Percentiles rank a stretch among this genome's conserved stretches.
These are phyloP conservation scores for Ectemnius cavifrons DNA, from an alignment of 2,888 invertebrate species.

Conservation along the genomic window DNA sequence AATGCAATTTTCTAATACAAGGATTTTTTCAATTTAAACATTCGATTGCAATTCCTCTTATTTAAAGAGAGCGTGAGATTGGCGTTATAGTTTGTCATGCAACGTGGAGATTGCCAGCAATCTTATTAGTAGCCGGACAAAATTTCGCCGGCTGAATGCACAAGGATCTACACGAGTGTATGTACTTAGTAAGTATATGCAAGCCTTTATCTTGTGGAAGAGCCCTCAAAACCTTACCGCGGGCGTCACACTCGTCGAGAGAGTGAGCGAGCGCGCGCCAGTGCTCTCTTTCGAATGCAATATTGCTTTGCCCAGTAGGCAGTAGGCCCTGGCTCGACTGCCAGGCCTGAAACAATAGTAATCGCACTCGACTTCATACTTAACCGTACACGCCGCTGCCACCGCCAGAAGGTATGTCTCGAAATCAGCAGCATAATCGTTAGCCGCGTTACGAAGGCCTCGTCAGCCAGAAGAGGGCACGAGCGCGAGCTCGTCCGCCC, in stretches of 20 bases:
- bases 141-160: constrained; percentile 57
- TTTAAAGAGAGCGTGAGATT: no score
- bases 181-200: constrained; percentile 73
- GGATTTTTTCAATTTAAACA: no score
- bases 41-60: no score
- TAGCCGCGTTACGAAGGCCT: constrained; percentile 23
- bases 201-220: constrained; percentile 71
- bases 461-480: no score
- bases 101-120: constrained; percentile 26
- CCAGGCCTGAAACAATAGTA: constrained; percentile 66
- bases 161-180: constrained; percentile 58
- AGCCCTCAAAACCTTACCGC: constrained; percentile 71
- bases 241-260: constrained; percentile 69
- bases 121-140: constrained; percentile 66
- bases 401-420: constrained; percentile 50
- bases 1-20: no score
- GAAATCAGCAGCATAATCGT: constrained; percentile 50
- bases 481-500: no score
- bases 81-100: no score
- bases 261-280: constrained; percentile 7
- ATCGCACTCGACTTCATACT: constrained; percentile 63
- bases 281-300: constrained; percentile 67
- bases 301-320: constrained; percentile 64
- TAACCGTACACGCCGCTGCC: constrained; percentile 51
- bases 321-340: constrained; percentile 58